These are phyloP conservation scores for Urocolius indicus DNA, from an alignment of 2,113 vertebrate genomes.

Conservation along the genomic window DNA sequence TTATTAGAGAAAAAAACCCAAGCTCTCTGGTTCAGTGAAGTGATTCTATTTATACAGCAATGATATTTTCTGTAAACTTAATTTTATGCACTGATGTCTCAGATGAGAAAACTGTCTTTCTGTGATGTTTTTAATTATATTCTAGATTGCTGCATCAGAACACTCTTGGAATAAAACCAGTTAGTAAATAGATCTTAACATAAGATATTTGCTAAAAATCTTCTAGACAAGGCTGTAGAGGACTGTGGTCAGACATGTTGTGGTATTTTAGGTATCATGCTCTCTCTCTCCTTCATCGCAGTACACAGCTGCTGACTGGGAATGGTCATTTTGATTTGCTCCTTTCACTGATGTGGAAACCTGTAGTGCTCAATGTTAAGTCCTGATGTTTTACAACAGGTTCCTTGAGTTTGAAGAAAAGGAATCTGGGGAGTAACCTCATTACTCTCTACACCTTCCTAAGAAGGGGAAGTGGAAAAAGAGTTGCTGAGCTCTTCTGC, in stretches of 20 bases:
- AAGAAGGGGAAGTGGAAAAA: background rate
- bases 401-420: background rate
- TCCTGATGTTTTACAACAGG: background rate
- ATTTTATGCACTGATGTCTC: background rate
- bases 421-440: background rate
- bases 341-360: background rate
- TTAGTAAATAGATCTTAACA: background rate
- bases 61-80: slow-evolving; percentile 15
- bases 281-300: background rate
- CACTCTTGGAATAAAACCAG: background rate
- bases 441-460: background rate
- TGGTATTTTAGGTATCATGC: background rate
- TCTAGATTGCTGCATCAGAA: background rate
- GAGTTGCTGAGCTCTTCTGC: background rate
- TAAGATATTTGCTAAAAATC: background rate
- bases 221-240: background rate
- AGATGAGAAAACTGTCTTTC: background rate
- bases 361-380: background rate
- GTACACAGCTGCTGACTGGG: background rate
- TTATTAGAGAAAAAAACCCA: background rate
- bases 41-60: background rate
- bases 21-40: background rate
- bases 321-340: background rate
- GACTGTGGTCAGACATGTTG: background rate
- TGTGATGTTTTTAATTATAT: background rate